Conservation (phyloP, 2,888 invertebrate species). For the Arrhopalites spinosus region DNA sequence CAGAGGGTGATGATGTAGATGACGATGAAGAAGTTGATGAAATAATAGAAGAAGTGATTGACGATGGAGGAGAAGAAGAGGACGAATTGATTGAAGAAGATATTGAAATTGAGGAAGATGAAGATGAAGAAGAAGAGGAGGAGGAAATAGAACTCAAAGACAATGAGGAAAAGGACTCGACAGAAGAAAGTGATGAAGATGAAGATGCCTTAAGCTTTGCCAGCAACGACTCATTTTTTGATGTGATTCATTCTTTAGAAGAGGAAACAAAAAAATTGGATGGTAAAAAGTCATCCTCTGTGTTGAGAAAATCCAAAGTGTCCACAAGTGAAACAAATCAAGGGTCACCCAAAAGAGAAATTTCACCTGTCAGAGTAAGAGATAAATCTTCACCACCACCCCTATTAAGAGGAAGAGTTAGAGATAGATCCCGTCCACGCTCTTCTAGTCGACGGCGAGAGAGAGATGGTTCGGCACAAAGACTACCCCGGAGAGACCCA, state of each 20-base stretch:
- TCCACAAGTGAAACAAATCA: neutral
- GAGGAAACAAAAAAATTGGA: conserved; percentile 26
- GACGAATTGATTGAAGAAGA: conserved; percentile 28
- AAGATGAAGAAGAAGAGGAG: conserved; percentile 17
- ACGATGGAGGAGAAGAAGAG: conserved; percentile 34
- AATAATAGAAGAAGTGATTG: conserved; percentile 52
- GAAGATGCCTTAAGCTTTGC: conserved; percentile 44
- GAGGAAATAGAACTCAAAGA: conserved; percentile 15
- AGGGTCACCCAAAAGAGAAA: conserved; percentile 6
- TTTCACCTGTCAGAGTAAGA: neutral
- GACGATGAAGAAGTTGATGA: conserved; percentile 53
- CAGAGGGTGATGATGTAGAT: conserved; percentile 50
- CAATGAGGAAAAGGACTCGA: conserved; percentile 7
- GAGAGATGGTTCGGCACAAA: neutral
- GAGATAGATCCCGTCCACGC: conserved; percentile 1
- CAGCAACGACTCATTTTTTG: conserved; percentile 40
- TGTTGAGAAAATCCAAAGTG: neutral
- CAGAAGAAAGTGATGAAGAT: conserved; percentile 15
- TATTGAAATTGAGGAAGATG: conserved; percentile 27
- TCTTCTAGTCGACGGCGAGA: neutral
- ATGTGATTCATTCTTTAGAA: conserved; percentile 38
- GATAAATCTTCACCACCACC: neutral
- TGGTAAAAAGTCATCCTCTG: no score
- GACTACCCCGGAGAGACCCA: neutral
- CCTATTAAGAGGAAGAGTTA: neutral